Percentiles rank a stretch among this genome's conserved stretches.
Conservation (phyloP, 2,888 invertebrate genomes). For the Thera britannica region DNA sequence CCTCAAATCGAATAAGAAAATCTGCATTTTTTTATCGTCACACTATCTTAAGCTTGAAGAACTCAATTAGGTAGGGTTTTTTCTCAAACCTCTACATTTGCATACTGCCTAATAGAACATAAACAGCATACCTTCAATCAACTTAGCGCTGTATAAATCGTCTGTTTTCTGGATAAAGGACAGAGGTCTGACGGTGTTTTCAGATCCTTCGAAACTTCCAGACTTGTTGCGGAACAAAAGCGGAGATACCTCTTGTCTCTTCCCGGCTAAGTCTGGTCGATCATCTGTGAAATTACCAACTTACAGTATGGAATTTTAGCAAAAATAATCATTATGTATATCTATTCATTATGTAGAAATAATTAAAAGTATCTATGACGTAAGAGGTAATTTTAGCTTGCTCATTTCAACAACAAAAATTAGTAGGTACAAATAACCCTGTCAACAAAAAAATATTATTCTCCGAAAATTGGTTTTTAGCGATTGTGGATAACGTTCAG, state of each 20-base stretch:
- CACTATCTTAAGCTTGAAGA: not conserved
- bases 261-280: conserved; percentile 59
- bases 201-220: conserved; percentile 47
- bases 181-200: conserved; percentile 57
- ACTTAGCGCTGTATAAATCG: conserved; percentile 32
- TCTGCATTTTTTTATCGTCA: not conserved
- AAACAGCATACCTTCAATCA: conserved; percentile 26
- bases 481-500: too few species aligned
- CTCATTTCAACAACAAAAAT: too few species aligned
- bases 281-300: conserved; percentile 56
- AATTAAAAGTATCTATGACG: too few species aligned
- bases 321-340: not conserved
- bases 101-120: not conserved
- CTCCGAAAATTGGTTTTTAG: too few species aligned
- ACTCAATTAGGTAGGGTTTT: not conserved
- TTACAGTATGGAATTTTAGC: not conserved
- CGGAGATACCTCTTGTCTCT: conserved; percentile 39
- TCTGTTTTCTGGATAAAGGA: conserved; percentile 64
- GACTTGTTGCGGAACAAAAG: conserved; percentile 62
- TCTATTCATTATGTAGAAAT: too few species aligned
- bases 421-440: too few species aligned
- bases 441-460: too few species aligned
- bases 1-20: too few species aligned
- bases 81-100: not conserved
- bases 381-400: too few species aligned